Evolutionary conservation across 2,113 vertebrate genomes (phyloP).

Genomic region (Atrichornis clamosus): DNA sequence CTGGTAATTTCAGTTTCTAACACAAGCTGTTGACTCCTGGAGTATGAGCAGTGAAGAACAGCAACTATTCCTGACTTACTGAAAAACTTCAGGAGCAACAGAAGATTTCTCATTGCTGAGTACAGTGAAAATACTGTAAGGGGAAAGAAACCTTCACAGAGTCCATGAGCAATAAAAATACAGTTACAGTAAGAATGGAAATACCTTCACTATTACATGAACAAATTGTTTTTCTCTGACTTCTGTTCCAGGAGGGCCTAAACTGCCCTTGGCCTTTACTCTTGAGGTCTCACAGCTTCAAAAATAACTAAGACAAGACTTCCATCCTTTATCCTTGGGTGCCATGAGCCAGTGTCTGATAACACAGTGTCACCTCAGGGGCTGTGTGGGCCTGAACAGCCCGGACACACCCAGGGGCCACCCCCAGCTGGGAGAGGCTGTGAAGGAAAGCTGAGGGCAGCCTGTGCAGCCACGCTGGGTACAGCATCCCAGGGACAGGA

Average conservation of each 20-base stretch:
- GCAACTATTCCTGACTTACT: neutral
- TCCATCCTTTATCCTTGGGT: neutral
- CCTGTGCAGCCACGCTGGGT: neutral
- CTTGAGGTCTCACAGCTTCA: neutral
- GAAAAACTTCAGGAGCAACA: neutral
- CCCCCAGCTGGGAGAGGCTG: neutral
- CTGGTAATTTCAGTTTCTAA: neutral
- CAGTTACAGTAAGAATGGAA: neutral
- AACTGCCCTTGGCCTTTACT: neutral
- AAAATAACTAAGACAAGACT: neutral
- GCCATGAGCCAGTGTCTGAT: neutral
- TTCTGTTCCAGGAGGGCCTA: neutral
- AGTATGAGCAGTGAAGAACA: neutral
- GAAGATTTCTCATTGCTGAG: neutral
- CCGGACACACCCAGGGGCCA: neutral
- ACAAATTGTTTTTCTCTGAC: neutral
- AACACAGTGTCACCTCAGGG: neutral
- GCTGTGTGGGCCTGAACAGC: neutral
- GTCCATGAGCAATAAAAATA: neutral
- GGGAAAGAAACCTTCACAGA: neutral
- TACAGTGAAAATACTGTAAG: neutral
- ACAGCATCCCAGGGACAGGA: neutral
- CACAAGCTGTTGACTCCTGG: neutral
- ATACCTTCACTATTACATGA: neutral
- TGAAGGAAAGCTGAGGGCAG: neutral